A percentile compares a stretch with the other conserved stretches of the same genome.
phyloP scores from a whole-genome alignment of 1,140 invertebrate genomes.

The Zaprionus kolodkinae region DNA sequence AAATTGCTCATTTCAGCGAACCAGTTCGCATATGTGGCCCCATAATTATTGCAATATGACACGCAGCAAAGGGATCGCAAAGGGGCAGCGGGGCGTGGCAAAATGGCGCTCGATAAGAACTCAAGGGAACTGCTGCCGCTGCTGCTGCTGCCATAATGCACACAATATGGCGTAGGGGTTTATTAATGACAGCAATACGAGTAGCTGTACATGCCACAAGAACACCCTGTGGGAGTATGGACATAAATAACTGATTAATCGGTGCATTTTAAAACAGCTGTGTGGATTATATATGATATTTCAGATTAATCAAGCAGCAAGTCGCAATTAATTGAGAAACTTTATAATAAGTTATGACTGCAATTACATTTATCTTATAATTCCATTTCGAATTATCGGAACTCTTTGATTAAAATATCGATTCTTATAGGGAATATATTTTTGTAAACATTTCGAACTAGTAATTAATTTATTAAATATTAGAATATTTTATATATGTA shows the following conservation, averaged over 20 bases:
- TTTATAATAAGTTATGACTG: background rate
- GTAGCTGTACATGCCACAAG: background rate
- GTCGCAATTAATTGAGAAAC: background rate
- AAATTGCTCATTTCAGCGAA: conserved; percentile 59
- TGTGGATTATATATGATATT: background rate
- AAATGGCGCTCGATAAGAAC: conserved; percentile 57
- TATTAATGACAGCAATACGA: conserved; percentile 35
- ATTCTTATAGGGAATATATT: background rate
- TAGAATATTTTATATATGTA: too few species aligned
- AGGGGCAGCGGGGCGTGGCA: conserved; percentile 23
- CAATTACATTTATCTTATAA: background rate
- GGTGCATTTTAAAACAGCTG: conserved; percentile 34
- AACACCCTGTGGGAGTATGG: background rate
- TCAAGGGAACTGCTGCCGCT: conserved; percentile 39
- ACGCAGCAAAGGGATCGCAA: conserved; percentile 47
- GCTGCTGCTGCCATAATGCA: conserved; percentile 48
- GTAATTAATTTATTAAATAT: too few species aligned
- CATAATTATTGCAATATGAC: conserved; percentile 78
- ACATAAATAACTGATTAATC: conserved; percentile 56
- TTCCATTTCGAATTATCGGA: background rate
- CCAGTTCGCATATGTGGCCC: conserved; percentile 61
- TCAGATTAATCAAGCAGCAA: conserved; percentile 8
- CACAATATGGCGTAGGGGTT: conserved; percentile 54
- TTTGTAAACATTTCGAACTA: background rate
- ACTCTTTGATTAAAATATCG: background rate